Percentiles rank a stretch among this genome's conserved stretches.
Conservation (phyloP, 2,797 vertebrate genomes). For the Pseudochaenichthys georgianus region DNA sequence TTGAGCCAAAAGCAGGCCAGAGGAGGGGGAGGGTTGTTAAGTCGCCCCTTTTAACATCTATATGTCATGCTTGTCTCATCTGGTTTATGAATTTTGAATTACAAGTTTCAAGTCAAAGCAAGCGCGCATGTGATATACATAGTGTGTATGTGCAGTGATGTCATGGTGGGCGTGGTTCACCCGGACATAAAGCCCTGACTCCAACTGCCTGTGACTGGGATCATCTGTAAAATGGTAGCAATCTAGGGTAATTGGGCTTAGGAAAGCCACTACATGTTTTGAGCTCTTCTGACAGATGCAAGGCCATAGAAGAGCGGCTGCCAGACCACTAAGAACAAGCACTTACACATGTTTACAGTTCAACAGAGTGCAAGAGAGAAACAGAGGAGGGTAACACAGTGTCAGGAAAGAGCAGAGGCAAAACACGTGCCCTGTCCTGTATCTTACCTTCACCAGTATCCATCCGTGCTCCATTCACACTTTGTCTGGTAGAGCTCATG, state of each 20-base stretch:
- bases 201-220: conserved; percentile 65
- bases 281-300: conserved; percentile 80
- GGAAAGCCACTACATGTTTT: conserved; percentile 77
- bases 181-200: conserved; percentile 50
- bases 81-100: conserved; percentile 67
- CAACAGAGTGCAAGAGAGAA: conserved; percentile 37
- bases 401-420: conserved; percentile 27
- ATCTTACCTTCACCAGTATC: conserved; percentile 74
- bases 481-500: conserved; percentile 45
- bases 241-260: conserved; percentile 83
- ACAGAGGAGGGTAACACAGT: conserved; percentile 19
- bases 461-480: conserved; percentile 59
- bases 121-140: conserved; percentile 50
- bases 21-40: conserved; percentile 51
- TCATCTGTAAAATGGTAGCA: conserved; percentile 79
- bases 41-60: conserved; percentile 70
- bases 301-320: conserved; percentile 69
- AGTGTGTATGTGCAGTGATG: conserved; percentile 43
- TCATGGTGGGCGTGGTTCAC: conserved; percentile 48
- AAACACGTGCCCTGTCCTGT: conserved; percentile 33
- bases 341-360: conserved; percentile 64
- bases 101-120: conserved; percentile 57
- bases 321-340: conserved; percentile 70
- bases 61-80: conserved; percentile 69
- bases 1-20: conserved; percentile 55